Percentiles rank a stretch among this genome's conserved stretches.
Conservation (phyloP, 1,140 invertebrate species). For the Ceratoteleas bidentatus region DNA sequence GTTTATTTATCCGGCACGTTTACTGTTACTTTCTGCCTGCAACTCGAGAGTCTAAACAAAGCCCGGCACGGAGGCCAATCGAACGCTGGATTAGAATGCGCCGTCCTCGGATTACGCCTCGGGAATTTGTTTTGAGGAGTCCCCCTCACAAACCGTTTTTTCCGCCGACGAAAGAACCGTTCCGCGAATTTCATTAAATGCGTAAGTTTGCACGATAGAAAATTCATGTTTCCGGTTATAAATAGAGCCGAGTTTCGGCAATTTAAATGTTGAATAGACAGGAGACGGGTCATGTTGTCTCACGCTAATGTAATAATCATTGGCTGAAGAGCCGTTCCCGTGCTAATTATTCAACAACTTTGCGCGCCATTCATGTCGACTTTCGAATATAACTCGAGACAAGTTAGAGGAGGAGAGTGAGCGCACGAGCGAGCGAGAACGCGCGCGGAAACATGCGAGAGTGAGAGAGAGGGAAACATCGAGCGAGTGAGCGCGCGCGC, state of each 20-base stretch:
- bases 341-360: conserved; percentile 49
- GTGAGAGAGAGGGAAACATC: not conserved
- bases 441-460: no score
- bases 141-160: no score
- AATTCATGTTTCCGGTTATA: conserved; percentile 59
- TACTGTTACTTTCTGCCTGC: not conserved
- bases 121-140: no score
- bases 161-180: no score
- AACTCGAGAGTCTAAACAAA: no score
- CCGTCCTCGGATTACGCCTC: no score
- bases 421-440: no score
- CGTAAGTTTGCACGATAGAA: conserved; percentile 37
- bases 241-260: conserved; percentile 59
- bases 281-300: conserved; percentile 54
- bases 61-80: not conserved
- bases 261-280: conserved; percentile 54
- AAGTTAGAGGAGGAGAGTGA: not conserved
- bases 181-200: conserved; percentile 42
- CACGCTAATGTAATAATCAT: conserved; percentile 54
- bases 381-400: conserved; percentile 20
- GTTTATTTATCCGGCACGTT: conserved; percentile 6
- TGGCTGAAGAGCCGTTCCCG: conserved; percentile 22
- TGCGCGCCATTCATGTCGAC: conserved; percentile 39
- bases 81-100: not conserved
- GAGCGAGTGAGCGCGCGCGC: no score